Evolutionary conservation across 1,140 invertebrate species (phyloP).

Genomic region (Micrasema minimum): DNA sequence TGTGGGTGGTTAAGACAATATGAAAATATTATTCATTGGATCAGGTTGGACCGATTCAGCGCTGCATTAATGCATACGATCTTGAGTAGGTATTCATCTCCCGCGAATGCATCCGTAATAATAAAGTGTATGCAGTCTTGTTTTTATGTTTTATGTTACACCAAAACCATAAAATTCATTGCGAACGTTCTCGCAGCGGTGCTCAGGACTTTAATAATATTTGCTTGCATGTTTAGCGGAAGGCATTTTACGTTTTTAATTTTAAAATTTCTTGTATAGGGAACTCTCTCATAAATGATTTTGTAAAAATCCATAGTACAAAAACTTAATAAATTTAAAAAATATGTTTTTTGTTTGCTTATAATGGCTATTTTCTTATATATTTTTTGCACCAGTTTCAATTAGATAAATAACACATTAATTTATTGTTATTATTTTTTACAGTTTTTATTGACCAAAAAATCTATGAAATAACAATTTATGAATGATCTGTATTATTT

Average conservation of each 20-base stretch:
- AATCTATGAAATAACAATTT: too few species aligned
- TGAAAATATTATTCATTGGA: neutral
- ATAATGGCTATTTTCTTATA: neutral
- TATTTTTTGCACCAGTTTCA: too few species aligned
- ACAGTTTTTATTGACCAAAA: too few species aligned
- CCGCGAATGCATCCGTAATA: neutral
- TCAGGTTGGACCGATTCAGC: neutral
- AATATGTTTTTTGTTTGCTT: neutral
- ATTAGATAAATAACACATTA: too few species aligned
- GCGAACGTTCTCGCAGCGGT: neutral
- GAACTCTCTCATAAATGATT: neutral
- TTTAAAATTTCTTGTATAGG: neutral
- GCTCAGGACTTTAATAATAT: conserved; percentile 2
- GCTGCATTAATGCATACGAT: conserved; percentile 11
- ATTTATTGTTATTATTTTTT: too few species aligned
- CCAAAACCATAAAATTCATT: conserved; percentile 32
- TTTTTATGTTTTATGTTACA: conserved; percentile 32
- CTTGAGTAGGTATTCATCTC: conserved; percentile 12
- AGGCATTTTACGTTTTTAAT: neutral
- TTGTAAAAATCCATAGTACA: neutral
- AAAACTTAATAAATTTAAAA: neutral
- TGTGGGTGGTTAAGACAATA: neutral
- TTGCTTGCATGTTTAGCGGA: neutral
- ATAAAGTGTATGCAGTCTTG: conserved; percentile 2
- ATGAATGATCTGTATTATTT: too few species aligned